phyloP scores from a whole-genome alignment of 1,140 invertebrate genomes.

The Pteromalus puparum region DNA sequence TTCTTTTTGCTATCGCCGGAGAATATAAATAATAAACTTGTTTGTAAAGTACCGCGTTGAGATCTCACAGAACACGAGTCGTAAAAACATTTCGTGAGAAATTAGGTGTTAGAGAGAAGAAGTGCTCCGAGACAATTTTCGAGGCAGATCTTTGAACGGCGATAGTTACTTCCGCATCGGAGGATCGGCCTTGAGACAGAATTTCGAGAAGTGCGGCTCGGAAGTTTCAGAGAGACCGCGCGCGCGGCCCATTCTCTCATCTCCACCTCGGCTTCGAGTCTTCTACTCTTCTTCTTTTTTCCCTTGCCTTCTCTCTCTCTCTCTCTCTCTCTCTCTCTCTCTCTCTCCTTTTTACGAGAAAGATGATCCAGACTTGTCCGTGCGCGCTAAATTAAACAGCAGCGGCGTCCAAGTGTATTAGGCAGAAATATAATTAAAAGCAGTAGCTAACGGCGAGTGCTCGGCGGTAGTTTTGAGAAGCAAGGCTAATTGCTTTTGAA shows the following conservation, averaged over 20 bases:
- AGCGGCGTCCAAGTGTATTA: background rate
- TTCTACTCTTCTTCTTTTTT: slow-evolving; percentile 8
- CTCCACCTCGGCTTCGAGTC: background rate
- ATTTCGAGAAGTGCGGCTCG: slow-evolving; percentile 41
- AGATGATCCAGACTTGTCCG: background rate
- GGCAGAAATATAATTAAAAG: slow-evolving; percentile 7
- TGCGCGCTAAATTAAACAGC: background rate
- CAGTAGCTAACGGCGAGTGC: too few species aligned
- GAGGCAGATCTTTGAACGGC: background rate
- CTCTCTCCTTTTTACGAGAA: background rate
- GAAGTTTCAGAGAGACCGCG: slow-evolving; percentile 26
- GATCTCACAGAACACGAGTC: background rate
- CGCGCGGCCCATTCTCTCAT: slow-evolving; percentile 7
- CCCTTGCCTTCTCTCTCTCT: background rate
- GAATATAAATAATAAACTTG: too few species aligned
- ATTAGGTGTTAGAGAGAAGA: background rate
- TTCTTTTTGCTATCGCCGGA: too few species aligned
- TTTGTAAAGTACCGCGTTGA: too few species aligned
- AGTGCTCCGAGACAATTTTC: background rate
- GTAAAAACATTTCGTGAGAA: background rate
- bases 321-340: too few species aligned
- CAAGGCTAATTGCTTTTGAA: background rate
- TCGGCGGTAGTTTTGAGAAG: background rate
- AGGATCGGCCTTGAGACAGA: slow-evolving; percentile 45
- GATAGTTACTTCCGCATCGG: slow-evolving; percentile 43